Base-by-base conservation (phyloP, 2,113 vertebrate species). In the Ageneiosus marmoratus region DNA sequence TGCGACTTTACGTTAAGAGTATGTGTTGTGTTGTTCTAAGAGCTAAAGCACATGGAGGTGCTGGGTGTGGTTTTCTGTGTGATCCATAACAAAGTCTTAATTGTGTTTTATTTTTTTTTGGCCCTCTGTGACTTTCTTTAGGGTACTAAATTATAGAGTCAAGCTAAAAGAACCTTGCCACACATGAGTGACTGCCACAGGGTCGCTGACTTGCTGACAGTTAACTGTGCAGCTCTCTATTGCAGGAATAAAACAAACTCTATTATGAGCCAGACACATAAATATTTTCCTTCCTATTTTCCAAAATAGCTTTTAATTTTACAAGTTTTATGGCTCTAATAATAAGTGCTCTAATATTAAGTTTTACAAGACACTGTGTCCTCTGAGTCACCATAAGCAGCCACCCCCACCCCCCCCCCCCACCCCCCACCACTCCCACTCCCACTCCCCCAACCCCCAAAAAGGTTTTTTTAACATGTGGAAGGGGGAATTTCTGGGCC, bases 301-400 rank as follows among this genome's bases (percentile, higher is more conserved):
- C 95, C 95, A 96, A 96, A 96, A 95, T 95, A 93, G 92, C 95
- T 97, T 97, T 97, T 96, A 96, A 97, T 98, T 98, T 96, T 96
- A 95, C 96, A 97, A 95, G 96, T 96, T 97, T 98, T 98, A 98
- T 94, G 95, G 93, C 95, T 93, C 92, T 95, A 95, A 96, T 97
- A 98, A 98, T 96, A 96, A 97, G 94, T 96, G 96, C 96, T 41
- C 37, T 41, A 41, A 97, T 96, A 95, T 97, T 41, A 41, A 41
- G 97, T 98, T 98, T 96, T 96, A 97, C 96, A 97, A 96, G 96
- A 95, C 95, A 92, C 87, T 87, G 90, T 96, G 97, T 97, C 96
- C 96, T 97, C 95, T 94, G 94, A 93, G 91, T 97, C 95, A 97
- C 96, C 96, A 94, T 94, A 29, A 90, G 6, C 72, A 22, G 29